Conservation (phyloP, 2,113 vertebrate genomes). For the Cyprinodon brontotheroides region DNA sequence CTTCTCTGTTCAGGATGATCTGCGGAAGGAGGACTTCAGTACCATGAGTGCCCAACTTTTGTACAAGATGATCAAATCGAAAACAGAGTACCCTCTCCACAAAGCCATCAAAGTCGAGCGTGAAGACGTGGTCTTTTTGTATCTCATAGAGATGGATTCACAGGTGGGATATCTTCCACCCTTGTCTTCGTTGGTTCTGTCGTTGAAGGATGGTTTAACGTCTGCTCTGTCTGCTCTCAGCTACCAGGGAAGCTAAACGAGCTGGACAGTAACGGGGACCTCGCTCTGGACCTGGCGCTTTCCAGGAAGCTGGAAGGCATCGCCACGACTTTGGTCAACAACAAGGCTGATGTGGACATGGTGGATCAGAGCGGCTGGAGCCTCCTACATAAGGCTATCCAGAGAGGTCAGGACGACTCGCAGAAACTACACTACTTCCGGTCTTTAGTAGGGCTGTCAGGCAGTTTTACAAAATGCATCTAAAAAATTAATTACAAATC, state of each 20-base stretch:
- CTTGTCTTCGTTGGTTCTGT: no score
- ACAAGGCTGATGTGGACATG: slow-evolving; percentile 94
- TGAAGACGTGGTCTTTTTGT: slow-evolving; percentile 97
- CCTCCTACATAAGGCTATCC: slow-evolving; percentile 96
- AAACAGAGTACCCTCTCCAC: slow-evolving; percentile 95
- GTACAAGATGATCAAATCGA: slow-evolving; percentile 99
- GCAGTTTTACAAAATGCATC: no score
- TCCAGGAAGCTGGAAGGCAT: slow-evolving; percentile 92
- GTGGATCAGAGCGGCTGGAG: slow-evolving; percentile 95
- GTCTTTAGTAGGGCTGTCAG: no score
- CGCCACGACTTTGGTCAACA: slow-evolving; percentile 91
- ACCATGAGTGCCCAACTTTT: slow-evolving; percentile 95
- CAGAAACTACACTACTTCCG: no score
- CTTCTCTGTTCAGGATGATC: slow-evolving; percentile 84
- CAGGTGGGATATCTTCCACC: slow-evolving; percentile 80
- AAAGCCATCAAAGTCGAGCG: slow-evolving; percentile 98
- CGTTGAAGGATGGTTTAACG: neutral
- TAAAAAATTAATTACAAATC: no score
- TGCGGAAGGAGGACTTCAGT: slow-evolving; percentile 97
- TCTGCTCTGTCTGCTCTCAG: slow-evolving; percentile 46
- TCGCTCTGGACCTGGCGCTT: slow-evolving; percentile 92
- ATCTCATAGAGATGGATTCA: slow-evolving; percentile 97
- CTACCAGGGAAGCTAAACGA: slow-evolving; percentile 95
- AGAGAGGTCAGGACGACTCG: slow-evolving; percentile 84
- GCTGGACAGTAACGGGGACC: slow-evolving; percentile 92